Conservation (phyloP, 2,797 vertebrate species). For the Lates japonicus region DNA sequence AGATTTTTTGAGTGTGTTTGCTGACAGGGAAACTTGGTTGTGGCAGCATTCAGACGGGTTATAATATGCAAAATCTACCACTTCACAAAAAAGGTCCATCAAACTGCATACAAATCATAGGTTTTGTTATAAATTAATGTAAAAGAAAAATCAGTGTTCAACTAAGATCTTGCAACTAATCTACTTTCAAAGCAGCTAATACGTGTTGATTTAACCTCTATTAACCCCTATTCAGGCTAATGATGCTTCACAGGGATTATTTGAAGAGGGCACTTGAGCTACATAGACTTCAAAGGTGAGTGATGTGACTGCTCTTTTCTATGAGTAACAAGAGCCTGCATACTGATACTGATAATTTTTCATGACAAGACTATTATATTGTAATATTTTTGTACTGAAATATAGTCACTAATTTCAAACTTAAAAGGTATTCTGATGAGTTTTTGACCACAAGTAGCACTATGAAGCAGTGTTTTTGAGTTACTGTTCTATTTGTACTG, state of each 20-base stretch:
- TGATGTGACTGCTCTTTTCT: constrained; percentile 23
- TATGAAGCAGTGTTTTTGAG: neutral
- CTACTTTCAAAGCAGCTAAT: constrained; percentile 18
- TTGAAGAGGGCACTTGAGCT: constrained; percentile 53
- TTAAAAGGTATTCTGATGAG: neutral
- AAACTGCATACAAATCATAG: constrained; percentile 1
- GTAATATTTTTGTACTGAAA: neutral
- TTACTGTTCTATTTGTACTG: neutral
- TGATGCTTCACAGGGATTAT: constrained; percentile 60
- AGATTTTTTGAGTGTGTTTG: constrained; percentile 77
- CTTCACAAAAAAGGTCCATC: constrained; percentile 19
- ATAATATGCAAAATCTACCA: neutral
- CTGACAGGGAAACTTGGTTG: constrained; percentile 67
- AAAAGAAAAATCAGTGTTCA: neutral
- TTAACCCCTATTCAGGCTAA: constrained; percentile 58
- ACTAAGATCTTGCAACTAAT: constrained; percentile 21
- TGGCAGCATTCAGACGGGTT: constrained; percentile 44
- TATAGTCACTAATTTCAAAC: neutral
- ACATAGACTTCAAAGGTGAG: constrained; percentile 67
- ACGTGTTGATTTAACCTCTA: constrained; percentile 58
- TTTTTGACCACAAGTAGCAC: neutral
- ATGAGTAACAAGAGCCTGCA: neutral
- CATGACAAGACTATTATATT: neutral
- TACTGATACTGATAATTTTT: neutral
- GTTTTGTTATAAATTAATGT: neutral